Evolutionary conservation across 2,888 invertebrate species (phyloP), one percentile per base, ranked within the genome.

Genomic region (Caenorhabditis sp.): DNA sequence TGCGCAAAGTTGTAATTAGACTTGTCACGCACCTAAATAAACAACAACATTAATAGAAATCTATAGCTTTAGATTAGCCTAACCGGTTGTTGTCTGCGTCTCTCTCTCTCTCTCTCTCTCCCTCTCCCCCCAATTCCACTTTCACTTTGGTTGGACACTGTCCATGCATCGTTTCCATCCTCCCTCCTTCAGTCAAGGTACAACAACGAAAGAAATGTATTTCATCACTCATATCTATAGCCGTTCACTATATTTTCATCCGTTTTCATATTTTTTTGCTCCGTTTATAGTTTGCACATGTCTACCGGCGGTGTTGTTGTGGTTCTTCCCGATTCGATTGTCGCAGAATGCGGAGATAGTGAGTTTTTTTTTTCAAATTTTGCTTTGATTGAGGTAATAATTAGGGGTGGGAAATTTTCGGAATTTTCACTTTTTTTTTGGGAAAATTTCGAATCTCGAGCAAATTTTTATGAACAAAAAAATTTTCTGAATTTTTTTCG

Each of bases 321-420:
- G 37, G 50, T 66, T 78, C 24, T 68, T 65, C 21, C 78, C 80
- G 8, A 77, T 81, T 26, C 69, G 62, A 19, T 60, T 83, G n/a
- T 75, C 79, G 8, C 75, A 76, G 58, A 86, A 83, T 77, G 84
- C 86, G 1, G 86, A 86, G 73, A 84, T 86, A 71, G 86, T 86
- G 57, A 71, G 81, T 78, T 55, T 66, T 59, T 57, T n/a, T n/a
- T n/a, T n/a, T n/a, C n/a, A n/a, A n/a, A n/a, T n/a, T n/a, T n/a
- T n/a, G n/a, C n/a, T n/a, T n/a, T n/a, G n/a, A n/a, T n/a, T n/a
- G n/a, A n/a, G n/a, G n/a, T 31, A 10, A 31, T 6, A 31, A 31
- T 31, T 31, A 31, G 10, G 10, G 31, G 5, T 31, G 31, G 31
- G 31, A 31, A 31, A 10, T 31, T 31, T 6, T 31, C 31, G 4